Evolutionary conservation across 2,888 invertebrate genomes (phyloP).

Genomic region (Syritta pipiens): DNA sequence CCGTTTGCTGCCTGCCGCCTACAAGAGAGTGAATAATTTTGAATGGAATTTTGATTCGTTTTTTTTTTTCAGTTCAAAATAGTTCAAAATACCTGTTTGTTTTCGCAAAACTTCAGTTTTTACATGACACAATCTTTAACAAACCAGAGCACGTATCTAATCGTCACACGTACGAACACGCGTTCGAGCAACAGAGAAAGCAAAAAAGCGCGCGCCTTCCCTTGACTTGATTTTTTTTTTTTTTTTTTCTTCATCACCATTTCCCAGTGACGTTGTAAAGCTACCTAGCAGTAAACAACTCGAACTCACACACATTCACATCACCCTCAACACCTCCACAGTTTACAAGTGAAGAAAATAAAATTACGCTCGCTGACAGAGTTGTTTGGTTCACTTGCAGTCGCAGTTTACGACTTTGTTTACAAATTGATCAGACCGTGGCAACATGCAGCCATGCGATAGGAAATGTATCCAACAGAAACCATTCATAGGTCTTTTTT

Average conservation of each 20-base stretch:
- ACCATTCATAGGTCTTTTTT: slow-evolving; percentile 27
- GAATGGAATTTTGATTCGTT: no score
- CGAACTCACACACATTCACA: not conserved
- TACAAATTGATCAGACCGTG: not conserved
- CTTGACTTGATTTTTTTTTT: no score
- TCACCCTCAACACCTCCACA: slow-evolving; percentile 1
- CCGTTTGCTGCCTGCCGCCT: no score
- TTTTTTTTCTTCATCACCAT: not conserved
- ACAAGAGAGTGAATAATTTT: no score
- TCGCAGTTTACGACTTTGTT: slow-evolving; percentile 19
- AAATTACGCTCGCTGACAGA: not conserved
- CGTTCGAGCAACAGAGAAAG: not conserved
- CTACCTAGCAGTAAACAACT: slow-evolving; percentile 11
- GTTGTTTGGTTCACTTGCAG: slow-evolving; percentile 3
- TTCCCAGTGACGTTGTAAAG: slow-evolving; percentile 11
- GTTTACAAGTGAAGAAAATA: slow-evolving; percentile 8
- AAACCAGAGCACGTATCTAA: no score
- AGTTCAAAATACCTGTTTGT: not conserved
- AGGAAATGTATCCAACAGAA: not conserved
- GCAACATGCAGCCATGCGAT: slow-evolving; percentile 16
- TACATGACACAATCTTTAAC: no score
- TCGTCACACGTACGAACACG: not conserved
- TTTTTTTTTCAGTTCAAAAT: no score
- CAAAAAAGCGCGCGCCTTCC: not conserved
- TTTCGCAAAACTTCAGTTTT: no score